phyloP scores from a whole-genome alignment of 2,797 vertebrate genomes.

The Eurystomus glaucurus region DNA sequence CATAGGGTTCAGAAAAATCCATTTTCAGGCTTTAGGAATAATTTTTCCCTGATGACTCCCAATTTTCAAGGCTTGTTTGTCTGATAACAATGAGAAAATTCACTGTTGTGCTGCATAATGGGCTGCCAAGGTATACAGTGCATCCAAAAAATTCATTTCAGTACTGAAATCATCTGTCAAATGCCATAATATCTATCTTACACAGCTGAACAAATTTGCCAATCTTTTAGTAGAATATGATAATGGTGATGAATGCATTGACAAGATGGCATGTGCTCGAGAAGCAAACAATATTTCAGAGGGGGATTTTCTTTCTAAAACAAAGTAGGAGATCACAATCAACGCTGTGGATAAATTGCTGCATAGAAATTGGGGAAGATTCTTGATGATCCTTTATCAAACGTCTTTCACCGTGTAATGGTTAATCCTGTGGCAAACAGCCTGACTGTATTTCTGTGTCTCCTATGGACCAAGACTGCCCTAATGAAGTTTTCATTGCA shows the following conservation, averaged over 20 bases:
- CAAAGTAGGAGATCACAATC: conserved; percentile 36
- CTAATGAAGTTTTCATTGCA: background rate
- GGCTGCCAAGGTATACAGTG: conserved; percentile 48
- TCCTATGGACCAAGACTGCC: background rate
- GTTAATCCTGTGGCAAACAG: background rate
- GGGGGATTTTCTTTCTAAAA: conserved; percentile 42
- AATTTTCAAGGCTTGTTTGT: conserved; percentile 70
- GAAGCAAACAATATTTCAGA: conserved; percentile 29
- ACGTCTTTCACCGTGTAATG: background rate
- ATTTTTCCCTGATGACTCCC: conserved; percentile 63
- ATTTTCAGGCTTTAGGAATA: conserved; percentile 55
- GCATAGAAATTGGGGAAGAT: background rate
- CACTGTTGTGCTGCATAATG: conserved; percentile 54
- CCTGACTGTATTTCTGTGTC: background rate
- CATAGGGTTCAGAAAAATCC: conserved; percentile 48
- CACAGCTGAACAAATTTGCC: conserved; percentile 78
- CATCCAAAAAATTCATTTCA: conserved; percentile 60
- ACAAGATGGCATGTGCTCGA: conserved; percentile 31
- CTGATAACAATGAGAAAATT: conserved; percentile 69
- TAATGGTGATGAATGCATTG: conserved; percentile 75
- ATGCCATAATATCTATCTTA: conserved; percentile 70
- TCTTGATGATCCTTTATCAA: background rate
- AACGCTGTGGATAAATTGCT: background rate
- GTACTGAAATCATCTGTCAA: conserved; percentile 73
- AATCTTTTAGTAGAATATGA: conserved; percentile 64